Evolutionary conservation across 1,140 invertebrate genomes (phyloP).

Genomic region (Formica selysi): DNA sequence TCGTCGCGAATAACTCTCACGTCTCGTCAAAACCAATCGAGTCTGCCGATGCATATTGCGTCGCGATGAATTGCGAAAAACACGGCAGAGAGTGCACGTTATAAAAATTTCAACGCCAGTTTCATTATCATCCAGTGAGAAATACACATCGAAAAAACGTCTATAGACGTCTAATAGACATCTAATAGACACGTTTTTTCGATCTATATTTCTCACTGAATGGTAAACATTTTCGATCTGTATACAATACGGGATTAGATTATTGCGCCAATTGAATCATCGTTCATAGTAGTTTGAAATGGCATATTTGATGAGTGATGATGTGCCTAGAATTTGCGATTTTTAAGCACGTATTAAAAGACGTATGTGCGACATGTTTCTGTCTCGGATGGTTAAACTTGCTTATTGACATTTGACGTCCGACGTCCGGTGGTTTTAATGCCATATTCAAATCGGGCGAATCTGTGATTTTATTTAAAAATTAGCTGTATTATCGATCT

Average conservation of each 20-base stretch:
- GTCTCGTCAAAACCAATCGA: conserved; percentile 27
- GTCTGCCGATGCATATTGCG: neutral
- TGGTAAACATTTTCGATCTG: no score
- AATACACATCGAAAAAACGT: no score
- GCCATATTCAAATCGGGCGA: neutral
- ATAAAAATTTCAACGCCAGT: conserved; percentile 28
- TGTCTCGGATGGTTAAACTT: neutral
- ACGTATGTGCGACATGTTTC: neutral
- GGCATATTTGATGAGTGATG: neutral
- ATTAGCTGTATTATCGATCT: neutral
- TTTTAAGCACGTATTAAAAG: neutral
- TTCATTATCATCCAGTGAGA: neutral
- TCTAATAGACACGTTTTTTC: no score
- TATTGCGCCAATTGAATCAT: neutral
- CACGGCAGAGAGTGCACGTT: neutral
- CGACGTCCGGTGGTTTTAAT: neutral
- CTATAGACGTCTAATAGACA: no score
- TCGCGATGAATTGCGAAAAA: conserved; percentile 23
- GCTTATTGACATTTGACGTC: neutral
- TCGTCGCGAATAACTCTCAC: conserved; percentile 41
- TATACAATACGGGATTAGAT: neutral
- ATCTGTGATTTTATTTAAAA: conserved; percentile 5
- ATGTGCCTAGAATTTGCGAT: neutral
- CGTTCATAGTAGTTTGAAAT: neutral
- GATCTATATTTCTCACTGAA: no score